Conservation (phyloP, 2,113 vertebrate genomes). For the Lepus timidus region DNA sequence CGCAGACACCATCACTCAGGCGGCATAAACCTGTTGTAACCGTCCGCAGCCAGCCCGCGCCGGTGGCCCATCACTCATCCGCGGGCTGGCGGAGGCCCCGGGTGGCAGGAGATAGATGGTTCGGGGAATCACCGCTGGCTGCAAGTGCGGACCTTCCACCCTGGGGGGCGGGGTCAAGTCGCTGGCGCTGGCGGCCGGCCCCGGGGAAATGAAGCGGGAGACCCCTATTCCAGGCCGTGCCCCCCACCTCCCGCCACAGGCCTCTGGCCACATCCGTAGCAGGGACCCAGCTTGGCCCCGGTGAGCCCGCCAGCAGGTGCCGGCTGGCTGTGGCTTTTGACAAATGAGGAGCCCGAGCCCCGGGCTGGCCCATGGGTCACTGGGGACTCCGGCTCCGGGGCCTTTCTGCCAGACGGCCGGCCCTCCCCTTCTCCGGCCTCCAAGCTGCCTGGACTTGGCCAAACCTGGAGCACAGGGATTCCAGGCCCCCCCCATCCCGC, state of each 20-base stretch:
- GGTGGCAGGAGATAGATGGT: not conserved
- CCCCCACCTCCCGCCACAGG: not conserved
- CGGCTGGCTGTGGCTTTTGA: not conserved
- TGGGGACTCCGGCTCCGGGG: not conserved
- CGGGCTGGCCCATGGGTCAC: not conserved
- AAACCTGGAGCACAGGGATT: not conserved
- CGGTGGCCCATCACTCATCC: conserved; percentile 45
- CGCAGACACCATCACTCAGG: conserved; percentile 1
- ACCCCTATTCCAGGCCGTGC: not conserved
- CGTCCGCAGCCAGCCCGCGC: not conserved
- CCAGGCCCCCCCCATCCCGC: not conserved
- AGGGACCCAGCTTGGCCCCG: not conserved
- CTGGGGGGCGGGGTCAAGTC: conserved; percentile 24
- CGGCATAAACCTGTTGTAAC: conserved; percentile 50
- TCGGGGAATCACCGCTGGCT: conserved; percentile 44
- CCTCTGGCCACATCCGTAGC: accelerated
- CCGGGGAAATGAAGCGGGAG: conserved; percentile 64
- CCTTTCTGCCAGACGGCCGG: not conserved
- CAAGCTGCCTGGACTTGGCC: accelerated
- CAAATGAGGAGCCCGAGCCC: conserved; percentile 15
- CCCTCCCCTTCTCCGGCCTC: not conserved
- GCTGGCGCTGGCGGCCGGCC: not conserved
- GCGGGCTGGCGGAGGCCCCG: not conserved
- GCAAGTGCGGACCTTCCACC: conserved; percentile 67
- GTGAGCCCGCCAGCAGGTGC: not conserved